Evolutionary conservation across 2,888 invertebrate species (phyloP).

Genomic region (Tinea semifulvella): DNA sequence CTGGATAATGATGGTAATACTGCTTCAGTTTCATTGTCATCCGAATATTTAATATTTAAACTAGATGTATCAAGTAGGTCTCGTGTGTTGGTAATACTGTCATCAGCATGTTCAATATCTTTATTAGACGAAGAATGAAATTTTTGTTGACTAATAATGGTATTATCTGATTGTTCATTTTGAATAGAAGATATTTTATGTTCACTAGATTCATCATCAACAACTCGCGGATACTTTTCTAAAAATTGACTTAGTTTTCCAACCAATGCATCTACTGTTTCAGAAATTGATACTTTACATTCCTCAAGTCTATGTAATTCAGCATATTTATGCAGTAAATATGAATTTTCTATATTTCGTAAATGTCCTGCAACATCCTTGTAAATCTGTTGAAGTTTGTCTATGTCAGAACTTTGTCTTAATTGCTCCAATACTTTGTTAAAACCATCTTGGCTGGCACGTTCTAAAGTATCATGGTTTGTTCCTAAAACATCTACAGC

Average conservation of each 20-base stretch:
- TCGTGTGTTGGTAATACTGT: too few species aligned
- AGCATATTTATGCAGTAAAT: conserved; percentile 33
- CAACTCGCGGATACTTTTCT: conserved; percentile 34
- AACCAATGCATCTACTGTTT: conserved; percentile 34
- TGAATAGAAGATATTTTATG: too few species aligned
- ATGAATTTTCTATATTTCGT: conserved; percentile 28
- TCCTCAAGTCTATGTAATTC: conserved; percentile 42
- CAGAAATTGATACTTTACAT: conserved; percentile 32
- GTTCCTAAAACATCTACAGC: conserved; percentile 47
- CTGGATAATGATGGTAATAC: too few species aligned
- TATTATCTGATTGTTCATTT: too few species aligned
- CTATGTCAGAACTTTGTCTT: conserved; percentile 31
- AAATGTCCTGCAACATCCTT: background rate
- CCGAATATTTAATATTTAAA: too few species aligned
- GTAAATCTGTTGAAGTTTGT: conserved; percentile 35
- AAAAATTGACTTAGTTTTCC: conserved; percentile 43
- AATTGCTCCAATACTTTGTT: conserved; percentile 43
- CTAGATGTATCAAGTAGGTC: too few species aligned
- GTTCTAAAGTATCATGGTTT: conserved; percentile 36
- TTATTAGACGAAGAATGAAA: too few species aligned
- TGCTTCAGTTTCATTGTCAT: too few species aligned
- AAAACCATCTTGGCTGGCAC: conserved; percentile 37
- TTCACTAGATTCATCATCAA: background rate
- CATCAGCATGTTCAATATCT: too few species aligned
- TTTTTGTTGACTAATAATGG: too few species aligned